phyloP scores from a whole-genome alignment of 2,888 invertebrate species.

The Invenusta paracnida region DNA sequence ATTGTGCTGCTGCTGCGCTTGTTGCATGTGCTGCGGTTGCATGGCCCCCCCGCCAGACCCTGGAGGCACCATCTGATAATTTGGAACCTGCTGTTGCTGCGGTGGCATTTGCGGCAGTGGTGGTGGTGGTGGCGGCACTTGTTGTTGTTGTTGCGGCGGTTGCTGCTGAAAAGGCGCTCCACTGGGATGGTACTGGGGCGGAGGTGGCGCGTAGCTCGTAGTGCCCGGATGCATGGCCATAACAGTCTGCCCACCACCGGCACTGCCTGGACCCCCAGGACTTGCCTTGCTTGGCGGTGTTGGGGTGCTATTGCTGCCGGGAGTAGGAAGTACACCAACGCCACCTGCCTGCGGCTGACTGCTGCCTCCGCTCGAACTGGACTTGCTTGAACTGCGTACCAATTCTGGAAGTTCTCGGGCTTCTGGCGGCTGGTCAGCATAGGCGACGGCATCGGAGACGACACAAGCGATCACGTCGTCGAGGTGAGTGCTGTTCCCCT shows the following conservation, averaged over 20 bases:
- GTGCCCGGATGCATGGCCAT: neutral
- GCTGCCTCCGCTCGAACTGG: constrained; percentile 2
- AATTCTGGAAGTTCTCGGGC: neutral
- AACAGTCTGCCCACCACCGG: too few species aligned
- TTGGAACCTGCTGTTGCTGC: neutral
- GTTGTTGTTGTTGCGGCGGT: too few species aligned
- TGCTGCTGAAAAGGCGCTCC: neutral
- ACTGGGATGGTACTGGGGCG: constrained; percentile 13
- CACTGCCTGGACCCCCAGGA: too few species aligned
- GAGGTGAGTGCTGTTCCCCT: constrained; percentile 3
- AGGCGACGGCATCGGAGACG: constrained; percentile 30
- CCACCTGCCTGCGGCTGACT: neutral
- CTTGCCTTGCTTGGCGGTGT: constrained; percentile 1
- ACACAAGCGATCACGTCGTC: constrained; percentile 39
- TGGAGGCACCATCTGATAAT: neutral
- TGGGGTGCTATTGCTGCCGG: neutral
- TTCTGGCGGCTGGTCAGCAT: constrained; percentile 15
- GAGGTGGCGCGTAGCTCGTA: neutral
- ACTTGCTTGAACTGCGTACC: constrained; percentile 16
- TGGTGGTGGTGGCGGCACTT: neutral
- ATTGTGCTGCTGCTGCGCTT: neutral
- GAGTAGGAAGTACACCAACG: neutral
- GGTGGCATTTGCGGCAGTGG: neutral
- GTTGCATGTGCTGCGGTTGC: neutral
- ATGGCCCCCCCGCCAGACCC: neutral